These are phyloP conservation scores for Myopa tessellatipennis DNA, from an alignment of 2,888 invertebrate genomes.

Conservation along the genomic window DNA sequence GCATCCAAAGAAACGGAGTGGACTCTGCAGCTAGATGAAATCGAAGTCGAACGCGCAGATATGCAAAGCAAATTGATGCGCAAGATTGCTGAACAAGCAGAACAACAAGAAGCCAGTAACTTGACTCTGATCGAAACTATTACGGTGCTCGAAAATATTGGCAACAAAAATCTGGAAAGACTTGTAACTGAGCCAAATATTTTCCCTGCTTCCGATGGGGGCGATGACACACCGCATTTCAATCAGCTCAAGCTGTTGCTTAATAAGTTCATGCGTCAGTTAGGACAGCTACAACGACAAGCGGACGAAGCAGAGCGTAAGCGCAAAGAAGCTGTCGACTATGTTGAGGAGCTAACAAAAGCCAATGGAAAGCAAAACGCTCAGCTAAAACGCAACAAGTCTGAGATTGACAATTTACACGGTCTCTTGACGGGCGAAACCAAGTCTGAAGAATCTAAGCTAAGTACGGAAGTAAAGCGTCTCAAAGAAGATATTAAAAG, in stretches of 20 bases:
- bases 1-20: slow-evolving; percentile 43
- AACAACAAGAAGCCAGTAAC: slow-evolving; percentile 42
- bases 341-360: slow-evolving; percentile 34
- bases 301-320: slow-evolving; percentile 34
- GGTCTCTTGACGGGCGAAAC: slow-evolving; percentile 47
- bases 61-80: slow-evolving; percentile 43
- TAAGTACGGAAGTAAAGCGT: slow-evolving; percentile 47
- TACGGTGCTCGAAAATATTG: slow-evolving; percentile 45
- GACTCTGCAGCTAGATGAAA: slow-evolving; percentile 42
- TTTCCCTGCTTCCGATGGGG: slow-evolving; percentile 32
- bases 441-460: slow-evolving; percentile 41
- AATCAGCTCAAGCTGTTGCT: slow-evolving; percentile 41
- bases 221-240: slow-evolving; percentile 32
- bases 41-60: slow-evolving; percentile 44
- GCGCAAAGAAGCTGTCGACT: slow-evolving; percentile 36
- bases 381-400: slow-evolving; percentile 41
- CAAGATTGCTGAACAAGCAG: slow-evolving; percentile 39
- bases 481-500: slow-evolving; percentile 48
- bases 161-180: not conserved
- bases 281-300: slow-evolving; percentile 41
- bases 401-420: slow-evolving; percentile 43
- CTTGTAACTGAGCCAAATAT: slow-evolving; percentile 20
- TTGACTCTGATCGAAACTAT: slow-evolving; percentile 42
- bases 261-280: slow-evolving; percentile 38
- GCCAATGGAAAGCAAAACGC: slow-evolving; percentile 41